Percentiles rank a stretch among this genome's conserved stretches.
phyloP scores from a whole-genome alignment of 2,888 invertebrate species.

The Dryomyza anilis region DNA sequence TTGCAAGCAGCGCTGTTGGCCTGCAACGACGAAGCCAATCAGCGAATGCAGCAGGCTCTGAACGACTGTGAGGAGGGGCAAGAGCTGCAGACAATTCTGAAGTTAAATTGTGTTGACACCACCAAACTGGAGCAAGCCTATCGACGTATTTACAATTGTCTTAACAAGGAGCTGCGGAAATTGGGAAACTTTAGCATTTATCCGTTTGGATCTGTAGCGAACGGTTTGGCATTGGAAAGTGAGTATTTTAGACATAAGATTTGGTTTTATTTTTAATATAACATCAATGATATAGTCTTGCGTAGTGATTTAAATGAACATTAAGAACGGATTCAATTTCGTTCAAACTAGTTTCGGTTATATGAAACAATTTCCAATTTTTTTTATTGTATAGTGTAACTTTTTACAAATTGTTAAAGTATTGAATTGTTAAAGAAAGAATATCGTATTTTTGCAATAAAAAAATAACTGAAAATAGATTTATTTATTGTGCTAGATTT shows the following conservation, averaged over 20 bases:
- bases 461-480: too few species aligned
- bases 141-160: constrained; percentile 39
- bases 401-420: too few species aligned
- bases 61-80: constrained; percentile 32
- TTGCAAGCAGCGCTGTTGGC: constrained; percentile 39
- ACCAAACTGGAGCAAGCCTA: constrained; percentile 41
- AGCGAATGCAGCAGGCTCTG: constrained; percentile 38
- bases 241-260: constrained; percentile 32
- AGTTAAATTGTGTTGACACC: constrained; percentile 39
- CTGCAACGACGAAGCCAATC: constrained; percentile 38
- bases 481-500: too few species aligned
- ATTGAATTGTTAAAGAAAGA: too few species aligned
- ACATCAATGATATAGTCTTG: not conserved
- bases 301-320: too few species aligned
- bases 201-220: constrained; percentile 77
- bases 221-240: constrained; percentile 70
- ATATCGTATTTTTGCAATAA: too few species aligned
- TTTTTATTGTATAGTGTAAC: too few species aligned
- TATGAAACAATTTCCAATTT: too few species aligned
- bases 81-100: constrained; percentile 42
- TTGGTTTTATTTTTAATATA: too few species aligned
- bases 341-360: too few species aligned
- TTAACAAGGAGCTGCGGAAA: constrained; percentile 51
- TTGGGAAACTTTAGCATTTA: constrained; percentile 51
- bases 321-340: too few species aligned